phyloP scores from a whole-genome alignment of 2,797 vertebrate species.

The Sphenopsis melanotis region DNA sequence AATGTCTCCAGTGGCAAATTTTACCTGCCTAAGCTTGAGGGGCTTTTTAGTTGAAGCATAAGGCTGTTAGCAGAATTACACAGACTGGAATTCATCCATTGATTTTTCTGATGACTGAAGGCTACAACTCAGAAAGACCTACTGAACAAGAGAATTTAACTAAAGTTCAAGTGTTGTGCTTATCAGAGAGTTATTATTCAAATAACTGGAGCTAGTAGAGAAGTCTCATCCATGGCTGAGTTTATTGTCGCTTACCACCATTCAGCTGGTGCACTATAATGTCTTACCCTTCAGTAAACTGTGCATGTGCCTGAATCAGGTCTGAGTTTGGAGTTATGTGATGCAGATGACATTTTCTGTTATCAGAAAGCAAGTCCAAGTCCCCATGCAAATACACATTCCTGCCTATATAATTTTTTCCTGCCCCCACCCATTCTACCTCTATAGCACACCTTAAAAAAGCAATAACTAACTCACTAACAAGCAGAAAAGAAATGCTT shows the following conservation, averaged over 20 bases:
- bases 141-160: not conserved
- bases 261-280: not conserved
- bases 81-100: not conserved
- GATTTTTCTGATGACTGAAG: constrained; percentile 8
- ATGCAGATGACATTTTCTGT: not conserved
- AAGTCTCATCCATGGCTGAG: not conserved
- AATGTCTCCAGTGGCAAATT: not conserved
- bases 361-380: not conserved
- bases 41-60: not conserved
- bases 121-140: not conserved
- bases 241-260: not conserved
- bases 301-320: not conserved
- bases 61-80: not conserved
- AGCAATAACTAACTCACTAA: not conserved
- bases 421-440: not conserved
- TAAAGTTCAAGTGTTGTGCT: not conserved
- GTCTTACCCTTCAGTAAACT: not conserved
- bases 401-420: not conserved
- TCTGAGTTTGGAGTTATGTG: not conserved
- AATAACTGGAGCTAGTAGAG: not conserved
- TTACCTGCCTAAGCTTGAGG: not conserved
- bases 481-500: fast-evolving
- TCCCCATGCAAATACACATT: not conserved
- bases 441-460: not conserved
- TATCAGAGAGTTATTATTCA: not conserved